A percentile compares a stretch with the other conserved stretches of the same genome.
Evolutionary conservation across 2,888 invertebrate species (phyloP).

Genomic region (Fabriciana adippe): DNA sequence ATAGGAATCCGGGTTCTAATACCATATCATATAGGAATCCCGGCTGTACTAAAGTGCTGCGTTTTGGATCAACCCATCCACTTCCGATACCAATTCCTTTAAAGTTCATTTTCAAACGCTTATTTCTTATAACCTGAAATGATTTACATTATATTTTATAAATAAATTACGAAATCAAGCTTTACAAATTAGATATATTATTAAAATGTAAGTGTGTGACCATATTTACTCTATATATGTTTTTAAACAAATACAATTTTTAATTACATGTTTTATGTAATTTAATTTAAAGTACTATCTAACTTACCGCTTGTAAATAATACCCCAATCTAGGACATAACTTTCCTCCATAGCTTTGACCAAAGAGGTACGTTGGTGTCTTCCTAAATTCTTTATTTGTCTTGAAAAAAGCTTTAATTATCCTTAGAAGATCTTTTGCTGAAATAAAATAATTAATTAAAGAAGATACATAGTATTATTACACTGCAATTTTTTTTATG

Average conservation of each 20-base stretch:
- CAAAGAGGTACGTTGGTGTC: constrained; percentile 91
- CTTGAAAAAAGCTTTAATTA: constrained; percentile 86
- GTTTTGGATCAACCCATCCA: constrained; percentile 72
- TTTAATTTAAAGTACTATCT: background rate
- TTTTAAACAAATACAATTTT: too few relatives aligned
- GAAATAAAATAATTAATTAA: constrained; percentile 43
- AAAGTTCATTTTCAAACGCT: constrained; percentile 68
- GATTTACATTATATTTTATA: background rate
- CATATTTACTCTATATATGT: too few relatives aligned
- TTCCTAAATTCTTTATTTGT: constrained; percentile 86
- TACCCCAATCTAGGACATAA: constrained; percentile 83
- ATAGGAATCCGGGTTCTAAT: background rate
- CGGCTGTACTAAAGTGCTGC: constrained; percentile 62
- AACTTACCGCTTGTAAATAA: constrained; percentile 65
- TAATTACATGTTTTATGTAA: background rate
- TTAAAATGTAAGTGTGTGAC: too few relatives aligned
- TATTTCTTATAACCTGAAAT: constrained; percentile 66
- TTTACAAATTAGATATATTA: too few relatives aligned
- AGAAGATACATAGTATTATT: background rate
- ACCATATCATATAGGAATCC: constrained; percentile 60
- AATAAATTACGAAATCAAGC: background rate
- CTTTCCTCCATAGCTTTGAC: constrained; percentile 96
- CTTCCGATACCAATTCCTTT: constrained; percentile 74
- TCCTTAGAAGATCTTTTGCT: constrained; percentile 88
- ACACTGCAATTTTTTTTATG: background rate